These are phyloP conservation scores for Oncorhynchus clarkii DNA, from an alignment of 2,113 vertebrate genomes.

Conservation along the genomic window DNA sequence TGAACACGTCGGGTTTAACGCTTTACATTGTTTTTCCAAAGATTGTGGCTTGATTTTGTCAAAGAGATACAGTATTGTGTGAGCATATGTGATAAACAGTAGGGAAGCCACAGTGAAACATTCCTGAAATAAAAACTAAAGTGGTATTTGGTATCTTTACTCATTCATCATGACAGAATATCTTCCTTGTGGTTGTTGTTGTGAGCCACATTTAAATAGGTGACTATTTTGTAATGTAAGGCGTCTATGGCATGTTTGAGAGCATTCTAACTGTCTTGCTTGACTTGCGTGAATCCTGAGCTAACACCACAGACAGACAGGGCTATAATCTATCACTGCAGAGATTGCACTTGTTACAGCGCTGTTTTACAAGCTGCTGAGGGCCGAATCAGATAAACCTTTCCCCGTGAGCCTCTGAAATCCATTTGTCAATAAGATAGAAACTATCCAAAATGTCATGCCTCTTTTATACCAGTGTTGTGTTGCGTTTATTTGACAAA, in stretches of 20 bases:
- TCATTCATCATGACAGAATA: neutral
- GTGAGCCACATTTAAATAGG: constrained; percentile 52
- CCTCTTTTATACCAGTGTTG: constrained; percentile 23
- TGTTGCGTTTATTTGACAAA: constrained; percentile 5
- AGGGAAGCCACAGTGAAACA: no score
- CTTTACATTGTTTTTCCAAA: no score
- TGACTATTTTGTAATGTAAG: constrained; percentile 38
- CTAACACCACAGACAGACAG: constrained; percentile 42
- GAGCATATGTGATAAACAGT: no score
- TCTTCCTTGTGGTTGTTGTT: constrained; percentile 29
- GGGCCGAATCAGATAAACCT: constrained; percentile 64
- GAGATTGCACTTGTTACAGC: constrained; percentile 67
- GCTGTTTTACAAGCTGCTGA: constrained; percentile 71
- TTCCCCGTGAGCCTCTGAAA: constrained; percentile 61
- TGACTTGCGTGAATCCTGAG: constrained; percentile 65
- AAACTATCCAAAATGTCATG: constrained; percentile 34
- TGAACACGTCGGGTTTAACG: no score
- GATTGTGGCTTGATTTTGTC: no score
- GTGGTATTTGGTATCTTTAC: neutral
- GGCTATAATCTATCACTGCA: constrained; percentile 70
- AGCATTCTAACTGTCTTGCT: constrained; percentile 67
- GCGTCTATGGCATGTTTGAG: constrained; percentile 47
- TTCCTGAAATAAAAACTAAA: neutral
- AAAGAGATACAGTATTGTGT: no score
- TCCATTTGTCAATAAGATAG: constrained; percentile 71